phyloP scores from a whole-genome alignment of 2,888 invertebrate species.

The Aporophyla nigra region DNA sequence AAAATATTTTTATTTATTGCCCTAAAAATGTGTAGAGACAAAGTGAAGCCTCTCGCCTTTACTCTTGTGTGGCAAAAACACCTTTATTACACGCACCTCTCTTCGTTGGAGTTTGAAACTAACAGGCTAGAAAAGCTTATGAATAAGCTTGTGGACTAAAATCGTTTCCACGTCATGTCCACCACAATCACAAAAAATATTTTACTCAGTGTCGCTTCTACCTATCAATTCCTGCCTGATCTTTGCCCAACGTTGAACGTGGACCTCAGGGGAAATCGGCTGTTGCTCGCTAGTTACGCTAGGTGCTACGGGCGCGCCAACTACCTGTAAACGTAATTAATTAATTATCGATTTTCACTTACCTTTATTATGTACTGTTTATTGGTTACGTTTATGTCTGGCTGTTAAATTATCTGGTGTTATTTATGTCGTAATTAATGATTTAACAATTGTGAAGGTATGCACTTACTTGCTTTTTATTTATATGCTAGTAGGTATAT shows the following conservation, averaged over 20 bases:
- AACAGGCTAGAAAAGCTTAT: too few species aligned
- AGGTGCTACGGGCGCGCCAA: slow-evolving; percentile 85
- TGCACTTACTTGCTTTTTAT: too few species aligned
- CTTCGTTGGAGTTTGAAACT: too few species aligned
- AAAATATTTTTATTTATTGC: too few species aligned
- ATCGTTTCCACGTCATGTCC: too few species aligned
- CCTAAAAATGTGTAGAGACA: too few species aligned
- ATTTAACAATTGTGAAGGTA: too few species aligned
- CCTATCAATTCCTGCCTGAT: slow-evolving; percentile 61
- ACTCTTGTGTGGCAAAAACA: too few species aligned
- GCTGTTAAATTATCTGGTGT: slow-evolving; percentile 32
- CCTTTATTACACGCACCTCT: too few species aligned
- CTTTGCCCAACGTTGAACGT: slow-evolving; percentile 84
- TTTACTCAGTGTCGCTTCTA: slow-evolving; percentile 31
- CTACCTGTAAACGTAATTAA: slow-evolving; percentile 88
- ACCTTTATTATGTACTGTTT: slow-evolving; percentile 62
- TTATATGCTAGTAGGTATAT: background rate
- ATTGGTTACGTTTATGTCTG: slow-evolving; percentile 60
- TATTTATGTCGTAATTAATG: slow-evolving; percentile 21
- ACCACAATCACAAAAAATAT: too few species aligned
- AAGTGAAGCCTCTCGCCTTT: too few species aligned
- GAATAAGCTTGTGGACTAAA: too few species aligned
- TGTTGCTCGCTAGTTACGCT: slow-evolving; percentile 88
- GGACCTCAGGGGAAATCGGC: slow-evolving; percentile 89
- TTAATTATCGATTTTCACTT: slow-evolving; percentile 87